phyloP scores from a whole-genome alignment of 2,113 vertebrate species.

The Gulo gulo region DNA sequence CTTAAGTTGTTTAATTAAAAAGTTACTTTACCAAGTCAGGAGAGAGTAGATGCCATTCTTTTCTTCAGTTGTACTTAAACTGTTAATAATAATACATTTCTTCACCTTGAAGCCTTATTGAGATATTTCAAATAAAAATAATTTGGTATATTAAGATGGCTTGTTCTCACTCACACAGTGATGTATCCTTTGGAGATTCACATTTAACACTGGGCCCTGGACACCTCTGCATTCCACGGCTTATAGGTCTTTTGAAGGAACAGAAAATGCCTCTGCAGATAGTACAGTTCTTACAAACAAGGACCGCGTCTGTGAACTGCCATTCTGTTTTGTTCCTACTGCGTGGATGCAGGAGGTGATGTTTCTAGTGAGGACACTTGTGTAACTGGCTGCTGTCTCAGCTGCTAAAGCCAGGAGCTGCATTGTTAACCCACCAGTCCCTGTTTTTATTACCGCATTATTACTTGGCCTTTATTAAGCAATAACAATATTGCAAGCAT shows the following conservation, averaged over 20 bases:
- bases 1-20: background rate
- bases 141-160: background rate
- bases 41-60: background rate
- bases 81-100: background rate
- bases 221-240: background rate
- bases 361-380: background rate
- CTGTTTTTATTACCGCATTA: background rate
- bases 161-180: background rate
- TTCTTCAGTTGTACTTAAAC: background rate
- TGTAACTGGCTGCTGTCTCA: background rate
- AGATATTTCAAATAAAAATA: slow-evolving; percentile 17
- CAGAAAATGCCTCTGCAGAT: background rate
- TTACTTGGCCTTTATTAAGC: background rate
- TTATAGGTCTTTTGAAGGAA: background rate
- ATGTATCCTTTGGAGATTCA: background rate
- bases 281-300: background rate
- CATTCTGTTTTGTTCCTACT: background rate
- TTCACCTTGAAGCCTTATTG: background rate
- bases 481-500: background rate
- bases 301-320: background rate
- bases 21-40: background rate
- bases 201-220: background rate
- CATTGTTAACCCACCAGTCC: background rate
- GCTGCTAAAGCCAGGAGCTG: background rate
- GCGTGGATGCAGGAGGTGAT: background rate